Evolutionary conservation across 1,140 invertebrate genomes (phyloP), one percentile per base, ranked within the genome.

Genomic region (Euura saliciscinereae): DNA sequence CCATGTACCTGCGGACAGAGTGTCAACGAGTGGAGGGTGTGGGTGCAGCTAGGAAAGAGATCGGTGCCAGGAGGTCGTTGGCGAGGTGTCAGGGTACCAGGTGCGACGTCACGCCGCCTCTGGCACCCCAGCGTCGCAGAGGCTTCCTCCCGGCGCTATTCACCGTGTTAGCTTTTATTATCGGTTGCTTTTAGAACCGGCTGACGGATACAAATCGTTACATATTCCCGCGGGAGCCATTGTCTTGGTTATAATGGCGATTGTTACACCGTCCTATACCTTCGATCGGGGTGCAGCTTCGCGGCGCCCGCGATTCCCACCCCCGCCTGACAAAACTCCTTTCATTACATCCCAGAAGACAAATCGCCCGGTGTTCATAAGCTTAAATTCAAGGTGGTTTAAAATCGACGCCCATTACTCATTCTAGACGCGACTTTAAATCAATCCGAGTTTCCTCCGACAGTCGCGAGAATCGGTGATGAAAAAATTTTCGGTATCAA

Each of bases 101-200:
- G 66, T 67, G 66, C 66, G 66, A 67, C 66, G 66, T 67, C 66
- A 67, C 66, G 66, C 8, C 66, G 28, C 4, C 66, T 10, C 43
- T 28, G 28, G 7, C 66, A 42, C 43, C 51, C 13, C 28, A 3
- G 11, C 66, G 13, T 42, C 28, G 66, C 10, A 28, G 28, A 28
- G 28, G 28, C 28, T 28, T 28, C 28, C 28, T 28, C 28, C 28
- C 28, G 28, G 28, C 28, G 28, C 66, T 44, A 67, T 67, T 67
- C 66, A 67, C 13, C 66, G 66, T 44, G 66, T 67, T 67, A 67
- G 66, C 66, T 67, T 67, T 67, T 67, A 67, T 67, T 67, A 67
- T 67, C 66, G 66, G 11, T 42, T 28, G 66, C 66, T 67, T 67
- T 67, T 67, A 67, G 66, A 67, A 28, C 28, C 66, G 66, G 66